Evolutionary conservation across 2,113 vertebrate genomes (phyloP), one percentile per base, ranked within the genome.

Genomic region (Neolamprologus sp.): DNA sequence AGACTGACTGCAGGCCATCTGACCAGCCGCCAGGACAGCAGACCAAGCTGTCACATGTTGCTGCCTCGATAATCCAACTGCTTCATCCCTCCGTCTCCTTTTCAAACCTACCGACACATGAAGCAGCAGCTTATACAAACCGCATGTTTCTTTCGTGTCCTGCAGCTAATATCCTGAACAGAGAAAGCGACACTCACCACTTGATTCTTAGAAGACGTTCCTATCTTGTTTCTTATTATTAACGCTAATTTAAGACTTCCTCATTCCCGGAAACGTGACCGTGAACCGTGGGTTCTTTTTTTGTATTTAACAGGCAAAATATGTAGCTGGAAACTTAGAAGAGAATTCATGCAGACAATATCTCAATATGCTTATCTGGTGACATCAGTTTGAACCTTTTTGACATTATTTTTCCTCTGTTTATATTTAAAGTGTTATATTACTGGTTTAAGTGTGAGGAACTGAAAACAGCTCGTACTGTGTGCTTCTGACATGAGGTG

Each of bases 1-100:
- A 21, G 60, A 71, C 28, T 42, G 10, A 42, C 23, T 79, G 57
- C 31, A 58, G 49, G 78, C n/a, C 42, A 82, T 28, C 57, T 86
- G 85, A 86, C 49, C 16, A 14, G 80, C 17, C 16, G 19, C 54
- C 84, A 71, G 51, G 88, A 49, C 82, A 83, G 84, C 58, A 40
- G 85, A 85, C 42, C 51, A 7, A 47, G 23, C 73, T 33, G 42
- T 90, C 90, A 93, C 80, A 79, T 91, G 88, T 85, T 16, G 23
- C 84, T 79, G 47, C 11, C 33, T 47, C 53, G 37, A 31, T 84
- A 85, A 91, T 84, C 75, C 80, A 31, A n/a, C 55, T 3, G 3
- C 28, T 65, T 37, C 55, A 54, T 45, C 63, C 13, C 19, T n/a
- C 40, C 9, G 6, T 21, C 23, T 16, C 28, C 4, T 26, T 31